Evolutionary conservation across 2,797 vertebrate genomes (phyloP).

Genomic region (Poecile montanus): DNA sequence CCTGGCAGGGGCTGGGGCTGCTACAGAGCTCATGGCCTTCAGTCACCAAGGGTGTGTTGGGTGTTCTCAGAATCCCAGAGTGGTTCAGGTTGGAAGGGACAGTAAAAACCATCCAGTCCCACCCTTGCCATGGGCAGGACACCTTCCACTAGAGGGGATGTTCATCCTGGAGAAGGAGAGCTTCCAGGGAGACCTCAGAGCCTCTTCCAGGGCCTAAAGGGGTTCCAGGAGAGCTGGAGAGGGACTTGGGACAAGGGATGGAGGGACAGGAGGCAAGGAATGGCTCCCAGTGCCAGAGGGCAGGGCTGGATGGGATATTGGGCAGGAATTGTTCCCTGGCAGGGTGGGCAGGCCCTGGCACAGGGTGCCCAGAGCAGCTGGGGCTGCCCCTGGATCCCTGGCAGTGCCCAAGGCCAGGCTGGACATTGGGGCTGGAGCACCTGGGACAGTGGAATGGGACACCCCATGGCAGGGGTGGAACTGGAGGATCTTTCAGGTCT

Average conservation of each 20-base stretch:
- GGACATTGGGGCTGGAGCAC: neutral
- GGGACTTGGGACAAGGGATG: neutral
- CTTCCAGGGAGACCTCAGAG: neutral
- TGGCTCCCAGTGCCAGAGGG: neutral
- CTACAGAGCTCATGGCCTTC: accelerated
- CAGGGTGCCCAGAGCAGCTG: neutral
- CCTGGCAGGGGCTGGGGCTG: neutral
- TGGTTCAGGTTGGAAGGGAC: neutral
- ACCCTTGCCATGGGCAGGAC: neutral
- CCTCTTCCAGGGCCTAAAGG: neutral
- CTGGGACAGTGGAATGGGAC: neutral
- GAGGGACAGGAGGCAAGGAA: neutral
- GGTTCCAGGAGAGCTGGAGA: neutral
- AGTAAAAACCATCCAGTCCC: neutral
- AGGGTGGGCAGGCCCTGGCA: neutral
- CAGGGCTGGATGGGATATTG: accelerated
- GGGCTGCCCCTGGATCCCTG: neutral
- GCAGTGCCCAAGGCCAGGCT: accelerated
- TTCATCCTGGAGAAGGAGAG: neutral
- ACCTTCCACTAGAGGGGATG: neutral
- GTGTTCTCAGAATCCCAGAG: neutral
- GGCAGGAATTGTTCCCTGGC: accelerated
- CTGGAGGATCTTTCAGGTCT: neutral
- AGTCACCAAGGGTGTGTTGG: neutral
- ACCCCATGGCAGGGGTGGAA: neutral